These are phyloP conservation scores for Cataglyphis altisquamis DNA, from an alignment of 2,888 invertebrate species.

Conservation along the genomic window DNA sequence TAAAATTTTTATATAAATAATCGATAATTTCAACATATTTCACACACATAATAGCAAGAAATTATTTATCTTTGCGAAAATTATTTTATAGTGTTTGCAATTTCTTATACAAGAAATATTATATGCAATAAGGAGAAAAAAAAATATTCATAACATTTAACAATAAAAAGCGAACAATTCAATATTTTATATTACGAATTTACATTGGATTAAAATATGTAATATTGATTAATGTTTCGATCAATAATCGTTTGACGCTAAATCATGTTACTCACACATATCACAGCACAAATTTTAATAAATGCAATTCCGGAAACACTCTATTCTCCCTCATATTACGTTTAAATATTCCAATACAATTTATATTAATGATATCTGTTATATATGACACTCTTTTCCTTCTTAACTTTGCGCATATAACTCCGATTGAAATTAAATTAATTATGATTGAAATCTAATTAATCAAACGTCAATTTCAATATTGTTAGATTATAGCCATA, in stretches of 20 bases:
- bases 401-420: too few relatives aligned
- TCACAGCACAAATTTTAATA: slow-evolving; percentile 84
- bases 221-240: slow-evolving; percentile 55
- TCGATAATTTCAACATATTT: not conserved
- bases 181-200: slow-evolving; percentile 65
- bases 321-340: slow-evolving; percentile 70
- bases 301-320: slow-evolving; percentile 78
- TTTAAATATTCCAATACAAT: slow-evolving; percentile 81
- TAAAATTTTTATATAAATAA: slow-evolving; percentile 39
- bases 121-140: slow-evolving; percentile 65
- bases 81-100: slow-evolving; percentile 72
- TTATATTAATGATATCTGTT: slow-evolving; percentile 81
- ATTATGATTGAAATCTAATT: not conserved
- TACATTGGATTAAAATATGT: slow-evolving; percentile 69
- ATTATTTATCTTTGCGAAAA: slow-evolving; percentile 69
- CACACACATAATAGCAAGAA: not conserved
- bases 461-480: slow-evolving; percentile 11
- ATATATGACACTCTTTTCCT: slow-evolving; percentile 49
- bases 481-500: not conserved
- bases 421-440: too few relatives aligned
- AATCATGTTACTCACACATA: slow-evolving; percentile 77
- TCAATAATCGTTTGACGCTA: slow-evolving; percentile 68
- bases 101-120: slow-evolving; percentile 69
- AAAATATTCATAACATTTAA: slow-evolving; percentile 74
- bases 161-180: slow-evolving; percentile 70